Evolutionary conservation across 2,797 vertebrate genomes (phyloP), one percentile per base, ranked within the genome.

Genomic region (Melanotaenia trifasciata): DNA sequence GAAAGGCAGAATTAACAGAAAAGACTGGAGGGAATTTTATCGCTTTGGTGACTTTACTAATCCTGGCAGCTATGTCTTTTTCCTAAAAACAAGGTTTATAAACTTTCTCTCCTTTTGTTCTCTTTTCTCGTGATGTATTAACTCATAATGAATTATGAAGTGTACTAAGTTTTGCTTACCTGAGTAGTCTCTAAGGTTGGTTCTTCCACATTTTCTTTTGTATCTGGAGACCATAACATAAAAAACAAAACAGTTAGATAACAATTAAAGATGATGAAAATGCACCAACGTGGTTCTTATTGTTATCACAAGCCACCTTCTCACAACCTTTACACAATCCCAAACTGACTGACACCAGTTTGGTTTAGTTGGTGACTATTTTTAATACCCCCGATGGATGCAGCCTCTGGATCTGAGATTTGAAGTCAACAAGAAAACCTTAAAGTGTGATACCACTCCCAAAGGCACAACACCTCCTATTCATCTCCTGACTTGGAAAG

Each of bases 151-250:
- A 28, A 32, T 4, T 30, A 20, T 24, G 10, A 72, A 5, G 32
- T 50, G 9, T 20, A 12, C 40, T 36, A 1, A 47, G 20, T 13
- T 6, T 24, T 28, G n/a, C 50, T 87, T 93, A 94, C 94, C 93
- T 94, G 90, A 62, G 80, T 69, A 28, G 93, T 83, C 67, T 92
- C 90, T 57, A 90, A 40, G 67, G 81, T 85, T 11, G 79, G 54
- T 51, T 90, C 90, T n/a, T 90, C 87, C 63, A 68, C 67, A 10
- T 62, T 66, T 0, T 80, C 81, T 58, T 91, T 88, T 70, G 80
- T 73, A 43, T 83, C 93, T 93, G 62, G 12, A 62, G 16, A 36
- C 9, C 35, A 43, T 33, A 63, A 9, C 24, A 24, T 57, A 53
- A 53, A 53, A 3, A 14, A 54, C 8, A 51, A 13, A 14, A 53